These are phyloP conservation scores for Drosophila affinis DNA, from an alignment of 2,888 invertebrate species.

Conservation along the genomic window DNA sequence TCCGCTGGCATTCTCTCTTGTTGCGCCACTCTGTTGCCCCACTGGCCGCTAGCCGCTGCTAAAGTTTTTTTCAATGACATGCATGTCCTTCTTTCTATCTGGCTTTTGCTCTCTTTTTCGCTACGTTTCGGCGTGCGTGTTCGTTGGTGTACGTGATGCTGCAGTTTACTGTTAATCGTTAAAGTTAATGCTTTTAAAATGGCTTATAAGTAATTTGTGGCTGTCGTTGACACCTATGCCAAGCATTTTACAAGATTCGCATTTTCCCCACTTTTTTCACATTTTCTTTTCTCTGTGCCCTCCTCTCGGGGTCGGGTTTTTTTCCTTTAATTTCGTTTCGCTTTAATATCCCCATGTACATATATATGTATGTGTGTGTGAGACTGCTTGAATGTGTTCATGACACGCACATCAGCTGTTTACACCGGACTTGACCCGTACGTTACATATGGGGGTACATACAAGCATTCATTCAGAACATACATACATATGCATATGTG, in stretches of 20 bases:
- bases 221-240: slow-evolving; percentile 50
- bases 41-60: not conserved
- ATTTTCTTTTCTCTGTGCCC: not conserved
- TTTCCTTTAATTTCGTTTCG: not conserved
- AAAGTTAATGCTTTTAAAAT: slow-evolving; percentile 63
- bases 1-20: slow-evolving; percentile 9
- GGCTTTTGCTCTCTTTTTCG: slow-evolving; percentile 9
- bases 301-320: not conserved
- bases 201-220: slow-evolving; percentile 55
- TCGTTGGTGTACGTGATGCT: slow-evolving; percentile 48
- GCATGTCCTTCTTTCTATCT: slow-evolving; percentile 50
- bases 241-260: slow-evolving; percentile 50
- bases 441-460: slow-evolving; percentile 1
- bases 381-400: slow-evolving; percentile 42
- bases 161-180: slow-evolving; percentile 61
- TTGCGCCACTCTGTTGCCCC: not conserved
- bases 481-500: not conserved
- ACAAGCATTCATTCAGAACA: too few relatives aligned
- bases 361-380: slow-evolving; percentile 1
- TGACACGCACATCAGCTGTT: slow-evolving; percentile 57
- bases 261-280: not conserved
- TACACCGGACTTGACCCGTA: slow-evolving; percentile 29
- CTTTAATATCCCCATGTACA: not conserved
- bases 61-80: slow-evolving; percentile 53
- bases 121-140: slow-evolving; percentile 28